Percentiles rank a stretch among this genome's conserved stretches.
Conservation (phyloP, 2,797 vertebrate species). For the Parauchenoglanis punctatus region DNA sequence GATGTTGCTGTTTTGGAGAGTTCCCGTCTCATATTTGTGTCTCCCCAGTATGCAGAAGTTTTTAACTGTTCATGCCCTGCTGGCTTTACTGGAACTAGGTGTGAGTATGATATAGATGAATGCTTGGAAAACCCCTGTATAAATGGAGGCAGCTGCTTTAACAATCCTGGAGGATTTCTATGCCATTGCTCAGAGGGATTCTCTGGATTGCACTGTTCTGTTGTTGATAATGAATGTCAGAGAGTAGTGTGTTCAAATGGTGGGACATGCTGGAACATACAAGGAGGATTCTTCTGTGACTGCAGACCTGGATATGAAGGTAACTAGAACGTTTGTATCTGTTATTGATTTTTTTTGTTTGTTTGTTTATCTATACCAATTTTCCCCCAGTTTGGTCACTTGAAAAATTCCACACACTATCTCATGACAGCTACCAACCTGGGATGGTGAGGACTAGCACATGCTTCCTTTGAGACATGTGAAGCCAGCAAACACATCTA, state of each 20-base stretch:
- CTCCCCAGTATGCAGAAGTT: constrained; percentile 69
- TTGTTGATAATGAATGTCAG: constrained; percentile 72
- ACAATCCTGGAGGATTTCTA: constrained; percentile 73
- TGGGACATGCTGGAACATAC: constrained; percentile 68
- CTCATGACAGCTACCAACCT: not conserved
- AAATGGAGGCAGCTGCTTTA: constrained; percentile 72
- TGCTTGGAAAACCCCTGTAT: constrained; percentile 71
- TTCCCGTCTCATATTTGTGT: constrained; percentile 73
- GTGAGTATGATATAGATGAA: constrained; percentile 76
- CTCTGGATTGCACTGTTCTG: constrained; percentile 67
- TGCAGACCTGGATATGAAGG: constrained; percentile 76
- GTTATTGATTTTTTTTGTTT: not conserved
- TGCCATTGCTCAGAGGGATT: constrained; percentile 72
- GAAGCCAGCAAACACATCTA: not conserved
- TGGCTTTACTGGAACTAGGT: constrained; percentile 72
- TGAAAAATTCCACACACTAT: not conserved
- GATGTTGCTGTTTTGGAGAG: constrained; percentile 73
- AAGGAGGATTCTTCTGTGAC: constrained; percentile 69
- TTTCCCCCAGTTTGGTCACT: not conserved
- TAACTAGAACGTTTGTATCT: constrained; percentile 48
- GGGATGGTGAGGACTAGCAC: not conserved
- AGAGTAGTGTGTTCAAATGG: constrained; percentile 72
- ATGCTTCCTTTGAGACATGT: not conserved
- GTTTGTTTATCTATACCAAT: not conserved
- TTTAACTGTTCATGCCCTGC: constrained; percentile 74